Conservation (phyloP, 2,797 vertebrate species). For the Poliocrania exsul region DNA sequence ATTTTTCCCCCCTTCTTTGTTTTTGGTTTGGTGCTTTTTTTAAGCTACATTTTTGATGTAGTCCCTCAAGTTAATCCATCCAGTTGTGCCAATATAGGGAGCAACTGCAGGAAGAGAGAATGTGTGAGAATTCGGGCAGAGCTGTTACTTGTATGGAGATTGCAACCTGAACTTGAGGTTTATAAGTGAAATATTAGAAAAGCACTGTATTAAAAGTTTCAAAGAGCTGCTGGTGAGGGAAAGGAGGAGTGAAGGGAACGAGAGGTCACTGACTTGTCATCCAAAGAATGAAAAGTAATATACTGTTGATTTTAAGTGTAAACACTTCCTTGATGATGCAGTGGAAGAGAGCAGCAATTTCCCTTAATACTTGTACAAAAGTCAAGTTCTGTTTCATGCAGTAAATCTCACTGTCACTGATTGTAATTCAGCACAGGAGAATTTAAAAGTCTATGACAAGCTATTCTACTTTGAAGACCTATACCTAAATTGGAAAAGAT, state of each 20-base stretch:
- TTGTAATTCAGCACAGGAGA: neutral
- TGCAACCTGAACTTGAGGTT: neutral
- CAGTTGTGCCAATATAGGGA: neutral
- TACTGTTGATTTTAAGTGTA: neutral
- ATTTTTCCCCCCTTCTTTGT: neutral
- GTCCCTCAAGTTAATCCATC: neutral
- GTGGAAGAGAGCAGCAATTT: neutral
- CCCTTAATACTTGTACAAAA: neutral
- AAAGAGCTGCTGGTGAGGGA: neutral
- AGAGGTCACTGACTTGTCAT: neutral
- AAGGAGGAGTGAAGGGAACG: neutral
- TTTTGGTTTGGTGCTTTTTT: neutral
- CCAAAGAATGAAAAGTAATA: neutral
- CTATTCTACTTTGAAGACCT: neutral
- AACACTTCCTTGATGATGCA: neutral
- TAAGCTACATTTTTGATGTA: neutral
- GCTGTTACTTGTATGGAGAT: neutral
- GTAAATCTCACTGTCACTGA: neutral
- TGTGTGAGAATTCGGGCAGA: neutral
- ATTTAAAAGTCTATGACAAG: neutral
- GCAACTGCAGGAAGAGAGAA: neutral
- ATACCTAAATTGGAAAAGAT: neutral
- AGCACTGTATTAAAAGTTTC: neutral
- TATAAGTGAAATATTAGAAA: neutral
- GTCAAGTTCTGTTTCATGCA: neutral